Conservation (phyloP, 2,888 invertebrate genomes). For the Macrostomum cliftonense region DNA sequence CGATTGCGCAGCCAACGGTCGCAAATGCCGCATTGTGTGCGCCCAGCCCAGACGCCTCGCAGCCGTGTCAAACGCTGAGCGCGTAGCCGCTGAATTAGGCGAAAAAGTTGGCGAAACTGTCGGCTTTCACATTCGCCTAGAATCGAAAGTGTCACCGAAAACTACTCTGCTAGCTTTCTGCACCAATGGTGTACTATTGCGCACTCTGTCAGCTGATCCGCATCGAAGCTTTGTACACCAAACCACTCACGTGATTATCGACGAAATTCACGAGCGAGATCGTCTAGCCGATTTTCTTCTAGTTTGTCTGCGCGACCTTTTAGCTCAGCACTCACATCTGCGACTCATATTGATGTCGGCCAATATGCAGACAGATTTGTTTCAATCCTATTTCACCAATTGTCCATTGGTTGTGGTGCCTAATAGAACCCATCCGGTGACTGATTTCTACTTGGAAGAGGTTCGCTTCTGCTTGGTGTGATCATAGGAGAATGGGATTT, state of each 20-base stretch:
- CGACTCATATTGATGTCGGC: conserved; percentile 83
- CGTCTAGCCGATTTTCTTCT: conserved; percentile 76
- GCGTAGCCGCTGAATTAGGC: conserved; percentile 68
- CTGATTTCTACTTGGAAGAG: no score
- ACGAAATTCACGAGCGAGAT: conserved; percentile 87
- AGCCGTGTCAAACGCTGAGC: conserved; percentile 67
- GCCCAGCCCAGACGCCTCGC: conserved; percentile 79
- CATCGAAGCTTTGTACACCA: conserved; percentile 41
- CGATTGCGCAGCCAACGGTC: conserved; percentile 45
- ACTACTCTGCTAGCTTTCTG: conserved; percentile 63
- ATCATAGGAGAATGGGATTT: no score
- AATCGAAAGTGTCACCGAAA: conserved; percentile 56
- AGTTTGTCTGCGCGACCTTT: conserved; percentile 58
- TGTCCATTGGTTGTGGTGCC: conserved; percentile 45
- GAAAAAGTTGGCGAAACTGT: conserved; percentile 60
- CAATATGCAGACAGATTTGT: conserved; percentile 62
- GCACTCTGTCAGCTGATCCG: conserved; percentile 46
- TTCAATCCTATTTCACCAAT: conserved; percentile 62
- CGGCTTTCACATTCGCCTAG: conserved; percentile 75
- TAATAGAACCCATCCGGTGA: no score
- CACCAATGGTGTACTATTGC: conserved; percentile 69
- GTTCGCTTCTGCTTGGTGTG: no score
- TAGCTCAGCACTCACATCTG: conserved; percentile 51
- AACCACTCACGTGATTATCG: conserved; percentile 56
- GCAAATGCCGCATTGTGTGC: conserved; percentile 63